Conservation (phyloP, 2,888 invertebrate species). For the Caenorhabditis uteleia region DNA sequence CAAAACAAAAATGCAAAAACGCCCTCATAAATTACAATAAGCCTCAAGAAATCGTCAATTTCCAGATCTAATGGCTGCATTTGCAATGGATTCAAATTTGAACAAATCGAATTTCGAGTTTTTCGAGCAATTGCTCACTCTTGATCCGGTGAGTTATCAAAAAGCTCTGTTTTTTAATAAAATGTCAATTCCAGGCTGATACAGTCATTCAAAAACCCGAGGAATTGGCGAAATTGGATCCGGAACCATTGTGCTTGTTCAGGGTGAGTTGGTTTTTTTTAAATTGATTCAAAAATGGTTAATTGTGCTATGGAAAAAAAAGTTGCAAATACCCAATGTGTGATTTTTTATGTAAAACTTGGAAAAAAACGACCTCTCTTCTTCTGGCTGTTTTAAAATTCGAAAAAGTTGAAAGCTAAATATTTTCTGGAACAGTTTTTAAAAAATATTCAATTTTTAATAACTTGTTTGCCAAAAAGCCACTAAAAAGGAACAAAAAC, state of each 20-base stretch:
- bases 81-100: conserved; percentile 19
- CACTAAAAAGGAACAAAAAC: no score
- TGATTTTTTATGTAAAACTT: no score
- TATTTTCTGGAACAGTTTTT: no score
- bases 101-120: conserved; percentile 32
- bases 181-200: conserved; percentile 7
- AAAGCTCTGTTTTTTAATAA: conserved; percentile 9
- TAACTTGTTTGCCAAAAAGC: no score
- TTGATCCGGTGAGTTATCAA: background rate
- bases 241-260: conserved; percentile 17
- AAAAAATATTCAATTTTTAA: no score
- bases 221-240: conserved; percentile 10
- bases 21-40: no score
- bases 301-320: no score
- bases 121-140: conserved; percentile 13
- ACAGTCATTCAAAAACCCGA: conserved; percentile 14
- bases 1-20: no score
- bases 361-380: no score
- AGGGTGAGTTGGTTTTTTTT: conserved; percentile 4
- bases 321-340: background rate
- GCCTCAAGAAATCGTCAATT: background rate
- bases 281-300: no score
- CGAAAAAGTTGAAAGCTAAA: no score
- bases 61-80: conserved; percentile 32
- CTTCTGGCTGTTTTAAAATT: no score